These are phyloP conservation scores for Gadus macrocephalus DNA, from an alignment of 2,113 vertebrate species.

Conservation along the genomic window DNA sequence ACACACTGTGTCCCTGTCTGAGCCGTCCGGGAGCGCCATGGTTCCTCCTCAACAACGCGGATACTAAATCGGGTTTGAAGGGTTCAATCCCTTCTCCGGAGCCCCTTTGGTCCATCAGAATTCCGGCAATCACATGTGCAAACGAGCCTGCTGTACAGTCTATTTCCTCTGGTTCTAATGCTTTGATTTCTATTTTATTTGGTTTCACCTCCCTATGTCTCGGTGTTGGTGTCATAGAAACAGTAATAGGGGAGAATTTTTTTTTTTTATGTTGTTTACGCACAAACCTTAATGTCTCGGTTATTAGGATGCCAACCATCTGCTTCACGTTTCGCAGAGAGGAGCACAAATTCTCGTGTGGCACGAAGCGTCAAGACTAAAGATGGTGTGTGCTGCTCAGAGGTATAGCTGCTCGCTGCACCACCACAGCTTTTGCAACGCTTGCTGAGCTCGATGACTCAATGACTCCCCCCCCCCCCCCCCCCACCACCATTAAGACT, in stretches of 20 bases:
- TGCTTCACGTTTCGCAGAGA: slow-evolving; percentile 46
- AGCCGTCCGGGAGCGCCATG: slow-evolving; percentile 32
- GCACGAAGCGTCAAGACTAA: slow-evolving; percentile 26
- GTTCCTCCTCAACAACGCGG: slow-evolving; percentile 41
- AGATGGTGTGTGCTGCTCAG: slow-evolving; percentile 25
- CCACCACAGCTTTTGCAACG: slow-evolving; percentile 28
- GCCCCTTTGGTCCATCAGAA: slow-evolving; percentile 31
- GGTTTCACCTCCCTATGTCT: slow-evolving; percentile 28
- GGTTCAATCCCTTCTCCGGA: slow-evolving; percentile 46
- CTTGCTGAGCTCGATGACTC: slow-evolving; percentile 46
- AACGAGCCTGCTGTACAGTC: slow-evolving; percentile 29
- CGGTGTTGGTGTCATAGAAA: slow-evolving; percentile 35
- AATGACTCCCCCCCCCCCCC: slow-evolving; percentile 21
- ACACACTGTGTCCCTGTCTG: slow-evolving; percentile 22
- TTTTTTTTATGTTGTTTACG: slow-evolving; percentile 43
- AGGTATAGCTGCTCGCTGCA: slow-evolving; percentile 43
- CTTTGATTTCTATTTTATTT: slow-evolving; percentile 23
- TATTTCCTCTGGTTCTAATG: slow-evolving; percentile 26
- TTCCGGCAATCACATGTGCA: slow-evolving; percentile 43
- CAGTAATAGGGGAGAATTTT: slow-evolving; percentile 1
- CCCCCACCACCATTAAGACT: neutral
- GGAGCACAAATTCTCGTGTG: slow-evolving; percentile 40
- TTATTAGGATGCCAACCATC: slow-evolving; percentile 52
- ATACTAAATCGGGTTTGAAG: slow-evolving; percentile 50
- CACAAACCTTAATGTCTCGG: slow-evolving; percentile 27